Percentiles rank a stretch among this genome's conserved stretches.
phyloP scores from a whole-genome alignment of 1,140 invertebrate species.

The Sarcophaga bullata region DNA sequence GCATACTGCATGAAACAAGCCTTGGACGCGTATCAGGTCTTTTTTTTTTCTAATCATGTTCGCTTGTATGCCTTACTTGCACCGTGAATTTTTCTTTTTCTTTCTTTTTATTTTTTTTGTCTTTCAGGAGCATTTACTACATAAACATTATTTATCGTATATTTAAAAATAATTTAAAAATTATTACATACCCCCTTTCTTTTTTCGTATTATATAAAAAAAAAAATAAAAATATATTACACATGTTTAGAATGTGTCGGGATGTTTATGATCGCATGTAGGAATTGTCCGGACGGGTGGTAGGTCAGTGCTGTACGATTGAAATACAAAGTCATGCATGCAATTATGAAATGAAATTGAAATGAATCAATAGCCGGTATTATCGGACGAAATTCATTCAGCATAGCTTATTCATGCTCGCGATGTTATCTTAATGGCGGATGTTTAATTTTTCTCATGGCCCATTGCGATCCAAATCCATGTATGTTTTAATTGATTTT shows the following conservation, averaged over 20 bases:
- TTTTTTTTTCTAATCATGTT: too few species aligned
- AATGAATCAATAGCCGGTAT: constrained; percentile 84
- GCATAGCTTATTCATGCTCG: constrained; percentile 78
- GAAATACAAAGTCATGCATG: constrained; percentile 81
- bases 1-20: neutral
- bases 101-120: too few species aligned
- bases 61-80: too few species aligned
- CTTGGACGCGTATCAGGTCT: neutral
- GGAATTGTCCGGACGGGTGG: constrained; percentile 79
- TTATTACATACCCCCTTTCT: neutral
- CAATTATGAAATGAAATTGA: constrained; percentile 81
- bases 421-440: constrained; percentile 83
- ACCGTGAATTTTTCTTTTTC: too few species aligned
- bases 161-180: neutral
- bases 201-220: neutral
- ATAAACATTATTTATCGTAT: neutral
- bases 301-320: constrained; percentile 76
- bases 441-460: constrained; percentile 72
- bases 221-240: neutral
- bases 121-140: neutral
- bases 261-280: constrained; percentile 75
- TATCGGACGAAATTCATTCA: constrained; percentile 74
- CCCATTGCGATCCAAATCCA: constrained; percentile 79
- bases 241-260: constrained; percentile 57
- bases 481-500: constrained; percentile 78